These are phyloP conservation scores for Rhinolophus sinicus DNA, from an alignment of 2,113 vertebrate species.

Conservation along the genomic window DNA sequence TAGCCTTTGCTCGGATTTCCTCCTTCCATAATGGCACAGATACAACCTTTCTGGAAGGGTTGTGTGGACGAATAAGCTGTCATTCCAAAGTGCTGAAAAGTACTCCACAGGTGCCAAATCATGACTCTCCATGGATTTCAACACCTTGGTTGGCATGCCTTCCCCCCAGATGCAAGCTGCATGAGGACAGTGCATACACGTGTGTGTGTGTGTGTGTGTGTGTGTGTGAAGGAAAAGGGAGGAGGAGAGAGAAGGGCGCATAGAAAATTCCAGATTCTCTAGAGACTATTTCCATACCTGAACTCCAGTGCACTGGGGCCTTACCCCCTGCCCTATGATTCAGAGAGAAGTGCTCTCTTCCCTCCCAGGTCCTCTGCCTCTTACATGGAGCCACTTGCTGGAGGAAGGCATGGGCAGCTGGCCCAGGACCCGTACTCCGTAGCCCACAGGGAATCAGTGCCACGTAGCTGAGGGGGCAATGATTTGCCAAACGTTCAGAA, in stretches of 20 bases:
- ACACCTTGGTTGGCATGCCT: conserved; percentile 59
- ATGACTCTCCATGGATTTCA: conserved; percentile 74
- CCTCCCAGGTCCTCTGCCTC: neutral
- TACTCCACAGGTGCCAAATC: conserved; percentile 68
- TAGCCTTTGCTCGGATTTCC: conserved; percentile 38
- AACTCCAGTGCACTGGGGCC: neutral
- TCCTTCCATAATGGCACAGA: neutral
- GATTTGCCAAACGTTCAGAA: neutral
- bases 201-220: neutral
- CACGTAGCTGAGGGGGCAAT: neutral
- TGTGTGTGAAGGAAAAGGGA: neutral
- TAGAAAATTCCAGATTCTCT: neutral
- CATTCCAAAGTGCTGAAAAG: conserved; percentile 71
- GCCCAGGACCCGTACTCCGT: neutral
- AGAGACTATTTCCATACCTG: neutral
- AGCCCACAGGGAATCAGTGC: neutral
- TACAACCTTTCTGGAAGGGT: conserved; percentile 52
- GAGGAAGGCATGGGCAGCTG: neutral
- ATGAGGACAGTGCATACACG: neutral
- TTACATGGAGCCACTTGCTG: neutral
- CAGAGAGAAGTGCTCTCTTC: neutral
- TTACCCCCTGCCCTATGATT: neutral
- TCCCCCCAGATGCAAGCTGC: conserved; percentile 50
- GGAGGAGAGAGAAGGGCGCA: neutral
- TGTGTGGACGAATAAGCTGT: conserved; percentile 62